Conservation (phyloP, 2,113 vertebrate genomes). For the Mormyrus iriodes region DNA sequence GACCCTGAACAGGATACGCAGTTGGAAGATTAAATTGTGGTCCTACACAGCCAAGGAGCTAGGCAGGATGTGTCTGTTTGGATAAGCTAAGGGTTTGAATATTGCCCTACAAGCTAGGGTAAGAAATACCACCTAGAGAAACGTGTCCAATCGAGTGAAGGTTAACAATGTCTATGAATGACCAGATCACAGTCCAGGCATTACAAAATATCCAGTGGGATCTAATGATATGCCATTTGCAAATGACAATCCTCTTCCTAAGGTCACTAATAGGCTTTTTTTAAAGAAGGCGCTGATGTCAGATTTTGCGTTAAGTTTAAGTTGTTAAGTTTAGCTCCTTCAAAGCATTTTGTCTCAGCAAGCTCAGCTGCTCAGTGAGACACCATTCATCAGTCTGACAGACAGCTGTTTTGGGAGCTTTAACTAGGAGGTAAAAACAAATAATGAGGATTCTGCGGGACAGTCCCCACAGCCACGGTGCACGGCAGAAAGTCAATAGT, state of each 20-base stretch:
- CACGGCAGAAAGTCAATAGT: slow-evolving; percentile 3
- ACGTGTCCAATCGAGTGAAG: neutral
- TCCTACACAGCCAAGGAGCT: neutral
- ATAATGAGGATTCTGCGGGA: slow-evolving; percentile 40
- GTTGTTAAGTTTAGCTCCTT: neutral
- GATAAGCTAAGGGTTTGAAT: neutral
- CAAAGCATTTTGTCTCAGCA: slow-evolving; percentile 28
- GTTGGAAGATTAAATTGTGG: neutral
- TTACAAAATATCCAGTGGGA: neutral
- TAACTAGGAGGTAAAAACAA: slow-evolving; percentile 36
- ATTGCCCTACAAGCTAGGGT: neutral
- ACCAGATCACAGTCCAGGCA: neutral
- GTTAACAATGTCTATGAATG: neutral
- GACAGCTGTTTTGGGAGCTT: slow-evolving; percentile 41
- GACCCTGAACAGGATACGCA: neutral
- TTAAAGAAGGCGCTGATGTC: slow-evolving; percentile 6
- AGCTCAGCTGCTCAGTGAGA: slow-evolving; percentile 24
- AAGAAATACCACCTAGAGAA: neutral
- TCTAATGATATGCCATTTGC: slow-evolving; percentile 52
- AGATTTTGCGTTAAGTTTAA: neutral
- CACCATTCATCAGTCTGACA: slow-evolving; percentile 49
- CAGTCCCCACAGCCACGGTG: neutral
- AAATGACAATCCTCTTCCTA: slow-evolving; percentile 52
- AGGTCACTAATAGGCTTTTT: slow-evolving; percentile 28
- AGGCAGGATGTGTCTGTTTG: neutral